A percentile compares a stretch with the other conserved stretches of the same genome.
These are phyloP conservation scores for Invenusta paracnida DNA, from an alignment of 2,888 invertebrate genomes.

Conservation along the genomic window DNA sequence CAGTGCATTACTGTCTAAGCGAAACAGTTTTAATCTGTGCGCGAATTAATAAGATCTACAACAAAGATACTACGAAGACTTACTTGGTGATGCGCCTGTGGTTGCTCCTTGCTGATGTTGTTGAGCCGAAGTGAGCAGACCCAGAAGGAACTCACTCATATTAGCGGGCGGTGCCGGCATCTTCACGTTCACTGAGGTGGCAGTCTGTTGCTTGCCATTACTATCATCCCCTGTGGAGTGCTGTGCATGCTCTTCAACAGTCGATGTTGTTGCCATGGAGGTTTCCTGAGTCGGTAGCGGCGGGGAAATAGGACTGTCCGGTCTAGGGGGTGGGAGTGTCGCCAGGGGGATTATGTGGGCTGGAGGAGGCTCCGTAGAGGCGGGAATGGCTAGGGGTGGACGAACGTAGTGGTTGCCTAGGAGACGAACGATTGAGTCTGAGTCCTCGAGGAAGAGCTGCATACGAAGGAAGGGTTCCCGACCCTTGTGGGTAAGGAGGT, in stretches of 20 bases:
- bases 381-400: neutral
- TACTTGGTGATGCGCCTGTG: too few species aligned
- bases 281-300: neutral
- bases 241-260: neutral
- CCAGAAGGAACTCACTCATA: neutral
- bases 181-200: neutral
- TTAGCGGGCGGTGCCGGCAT: neutral
- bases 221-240: too few species aligned
- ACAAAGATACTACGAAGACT: too few species aligned
- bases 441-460: conserved; percentile 57
- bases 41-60: too few species aligned
- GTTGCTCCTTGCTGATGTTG: neutral
- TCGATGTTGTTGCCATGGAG: neutral
- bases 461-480: conserved; percentile 68
- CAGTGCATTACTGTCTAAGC: too few species aligned
- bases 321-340: neutral
- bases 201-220: too few species aligned
- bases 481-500: conserved; percentile 95
- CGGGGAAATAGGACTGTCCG: neutral
- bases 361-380: neutral
- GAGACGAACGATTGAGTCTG: neutral
- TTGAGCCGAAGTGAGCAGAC: neutral
- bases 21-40: too few species aligned
- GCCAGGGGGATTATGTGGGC: neutral
- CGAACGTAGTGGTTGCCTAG: neutral